Evolutionary conservation across 2,797 vertebrate genomes (phyloP), one percentile per base, ranked within the genome.

Genomic region (Dryobates pubescens): DNA sequence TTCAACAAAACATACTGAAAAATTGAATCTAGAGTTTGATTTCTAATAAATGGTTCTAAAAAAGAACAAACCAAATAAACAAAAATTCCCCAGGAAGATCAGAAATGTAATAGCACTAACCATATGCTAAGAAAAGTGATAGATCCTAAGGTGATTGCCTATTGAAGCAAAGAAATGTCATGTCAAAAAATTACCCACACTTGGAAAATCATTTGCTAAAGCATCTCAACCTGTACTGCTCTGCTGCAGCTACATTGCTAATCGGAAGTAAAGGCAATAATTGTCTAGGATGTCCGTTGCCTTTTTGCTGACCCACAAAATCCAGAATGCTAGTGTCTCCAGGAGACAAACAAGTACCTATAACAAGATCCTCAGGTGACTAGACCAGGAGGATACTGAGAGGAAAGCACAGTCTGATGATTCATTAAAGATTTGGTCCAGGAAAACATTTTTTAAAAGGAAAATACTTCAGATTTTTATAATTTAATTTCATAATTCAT

Each of bases 191-290:
- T 91, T 38, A 63, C 22, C 56, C 70, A 63, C 72, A 45, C 49
- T 90, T 92, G 87, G 90, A 95, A 94, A 94, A 78, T 83, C 32
- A 93, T 92, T 94, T 92, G 73, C 53, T 70, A 75, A 89, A 89
- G 61, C 67, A 89, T 82, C 34, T 93, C 87, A 93, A 88, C 59
- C 86, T 94, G 93, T 89, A 89, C 65, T 76, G 56, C 47, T 53
- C 82, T 90, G 59, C 53, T 88, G 73, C 86, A 81, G 38, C 57
- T 76, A 83, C 73, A 47, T 53, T 86, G 49, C 49, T 91, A 76
- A 92, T 79, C 76, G 80, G 49, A 49, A 64, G 53, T 80, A 90
- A 93, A 94, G 47, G 19, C 54, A 90, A 51, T 73, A 81, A 92
- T 93, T 94, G 73, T 82, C 67, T 54, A 14, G 20, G 49, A 63